phyloP scores from a whole-genome alignment of 2,888 invertebrate species.

The Caenorhabditis sp. region DNA sequence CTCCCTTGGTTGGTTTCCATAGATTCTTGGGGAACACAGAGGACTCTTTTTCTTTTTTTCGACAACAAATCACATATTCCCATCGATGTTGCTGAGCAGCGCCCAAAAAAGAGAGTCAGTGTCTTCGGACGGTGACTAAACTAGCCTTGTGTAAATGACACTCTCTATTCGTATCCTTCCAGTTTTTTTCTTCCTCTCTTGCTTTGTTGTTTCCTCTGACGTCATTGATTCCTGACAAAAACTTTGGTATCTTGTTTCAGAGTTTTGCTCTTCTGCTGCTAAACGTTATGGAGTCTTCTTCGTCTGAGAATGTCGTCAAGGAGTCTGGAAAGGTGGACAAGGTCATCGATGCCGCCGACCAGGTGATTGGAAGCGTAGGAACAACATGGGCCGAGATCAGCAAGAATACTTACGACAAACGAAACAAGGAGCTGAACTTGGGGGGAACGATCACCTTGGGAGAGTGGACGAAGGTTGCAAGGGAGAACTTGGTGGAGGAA shows the following conservation, averaged over 20 bases:
- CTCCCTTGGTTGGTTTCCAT: conserved; percentile 36
- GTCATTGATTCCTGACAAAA: neutral
- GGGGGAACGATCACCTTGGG: too few species aligned
- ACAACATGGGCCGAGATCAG: too few species aligned
- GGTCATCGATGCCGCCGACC: too few species aligned
- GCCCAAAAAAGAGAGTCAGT: neutral
- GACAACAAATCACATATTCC: neutral
- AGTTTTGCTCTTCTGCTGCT: neutral
- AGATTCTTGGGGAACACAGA: conserved; percentile 9
- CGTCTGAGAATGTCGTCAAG: too few species aligned
- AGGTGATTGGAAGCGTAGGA: too few species aligned
- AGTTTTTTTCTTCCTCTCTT: neutral
- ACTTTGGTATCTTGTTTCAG: neutral
- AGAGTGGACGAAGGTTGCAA: neutral
- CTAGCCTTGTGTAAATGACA: neutral
- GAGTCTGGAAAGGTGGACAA: too few species aligned
- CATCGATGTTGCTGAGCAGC: conserved; percentile 15
- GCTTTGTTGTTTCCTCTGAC: neutral
- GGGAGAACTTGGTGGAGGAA: neutral
- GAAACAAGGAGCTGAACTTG: too few species aligned
- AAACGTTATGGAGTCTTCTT: neutral
- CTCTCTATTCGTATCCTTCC: neutral
- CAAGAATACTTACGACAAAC: too few species aligned
- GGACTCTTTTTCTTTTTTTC: neutral
- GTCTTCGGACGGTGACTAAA: neutral